Conservation (phyloP, 2,888 invertebrate species). For the Meteorus colon region DNA sequence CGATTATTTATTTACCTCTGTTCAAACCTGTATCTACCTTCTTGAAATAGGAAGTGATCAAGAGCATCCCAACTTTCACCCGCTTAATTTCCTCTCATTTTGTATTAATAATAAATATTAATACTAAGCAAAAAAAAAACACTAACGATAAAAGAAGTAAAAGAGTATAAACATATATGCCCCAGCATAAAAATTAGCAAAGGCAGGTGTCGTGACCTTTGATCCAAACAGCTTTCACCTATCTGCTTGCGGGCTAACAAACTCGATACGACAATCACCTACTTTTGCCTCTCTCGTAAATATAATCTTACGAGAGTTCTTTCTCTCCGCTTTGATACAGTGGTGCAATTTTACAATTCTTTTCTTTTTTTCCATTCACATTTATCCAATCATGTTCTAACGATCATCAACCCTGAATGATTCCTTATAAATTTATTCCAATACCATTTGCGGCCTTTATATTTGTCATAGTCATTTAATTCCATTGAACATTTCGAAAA, state of each 20-base stretch:
- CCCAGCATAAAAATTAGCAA: not conserved
- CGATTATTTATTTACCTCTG: not conserved
- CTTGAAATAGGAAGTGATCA: not conserved
- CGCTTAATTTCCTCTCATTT: constrained; percentile 4
- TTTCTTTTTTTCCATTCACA: not conserved
- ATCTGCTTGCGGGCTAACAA: constrained; percentile 27
- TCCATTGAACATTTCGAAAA: not conserved
- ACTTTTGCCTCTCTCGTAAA: not conserved
- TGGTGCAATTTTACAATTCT: not conserved
- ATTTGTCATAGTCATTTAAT: not conserved
- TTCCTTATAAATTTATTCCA: not conserved
- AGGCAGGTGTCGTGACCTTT: constrained; percentile 55
- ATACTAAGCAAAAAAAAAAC: not conserved
- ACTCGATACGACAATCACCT: constrained; percentile 36
- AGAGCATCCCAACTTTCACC: constrained; percentile 9
- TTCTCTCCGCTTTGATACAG: not conserved
- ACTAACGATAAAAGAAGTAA: not conserved
- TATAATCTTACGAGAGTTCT: not conserved
- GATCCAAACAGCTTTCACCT: constrained; percentile 54
- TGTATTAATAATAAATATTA: no score
- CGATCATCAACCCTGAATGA: not conserved
- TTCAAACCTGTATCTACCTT: not conserved
- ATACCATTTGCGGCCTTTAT: not conserved
- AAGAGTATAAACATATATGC: not conserved
- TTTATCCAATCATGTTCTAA: not conserved